phyloP scores from a whole-genome alignment of 2,113 vertebrate species.

The Paracanthobrama guichenoti region DNA sequence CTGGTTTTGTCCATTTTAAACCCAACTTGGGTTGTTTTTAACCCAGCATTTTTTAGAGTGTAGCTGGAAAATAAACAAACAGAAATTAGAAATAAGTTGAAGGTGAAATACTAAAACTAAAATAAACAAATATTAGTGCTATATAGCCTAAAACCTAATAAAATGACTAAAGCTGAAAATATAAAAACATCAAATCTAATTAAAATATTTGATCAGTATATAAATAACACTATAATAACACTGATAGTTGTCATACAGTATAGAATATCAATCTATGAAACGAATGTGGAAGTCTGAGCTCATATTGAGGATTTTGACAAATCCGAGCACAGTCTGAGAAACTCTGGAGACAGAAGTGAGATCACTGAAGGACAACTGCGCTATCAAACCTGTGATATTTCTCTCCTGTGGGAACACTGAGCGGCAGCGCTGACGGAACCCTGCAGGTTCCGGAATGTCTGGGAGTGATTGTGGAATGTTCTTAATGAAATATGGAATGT shows the following conservation, averaged over 20 bases:
- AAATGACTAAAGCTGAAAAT: no score
- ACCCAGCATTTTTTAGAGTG: no score
- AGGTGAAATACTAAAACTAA: no score
- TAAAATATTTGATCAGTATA: not conserved
- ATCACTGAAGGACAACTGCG: not conserved
- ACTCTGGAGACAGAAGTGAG: not conserved
- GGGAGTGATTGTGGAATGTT: slow-evolving; percentile 28
- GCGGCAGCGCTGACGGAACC: not conserved
- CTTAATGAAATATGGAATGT: slow-evolving; percentile 36
- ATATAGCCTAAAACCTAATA: no score
- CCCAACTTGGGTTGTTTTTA: no score
- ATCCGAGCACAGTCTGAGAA: not conserved
- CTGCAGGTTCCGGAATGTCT: slow-evolving; percentile 27
- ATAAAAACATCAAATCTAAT: no score
- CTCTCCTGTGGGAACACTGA: not conserved
- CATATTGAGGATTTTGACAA: not conserved
- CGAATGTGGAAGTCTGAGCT: not conserved
- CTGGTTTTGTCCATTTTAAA: no score
- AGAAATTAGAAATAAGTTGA: no score
- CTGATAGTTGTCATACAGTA: no score
- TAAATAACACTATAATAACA: not conserved
- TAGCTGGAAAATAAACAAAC: no score
- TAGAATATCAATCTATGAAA: not conserved
- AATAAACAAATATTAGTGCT: no score
- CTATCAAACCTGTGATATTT: not conserved